Conservation (phyloP, 2,888 invertebrate genomes). For the Amphipyra berbera region DNA sequence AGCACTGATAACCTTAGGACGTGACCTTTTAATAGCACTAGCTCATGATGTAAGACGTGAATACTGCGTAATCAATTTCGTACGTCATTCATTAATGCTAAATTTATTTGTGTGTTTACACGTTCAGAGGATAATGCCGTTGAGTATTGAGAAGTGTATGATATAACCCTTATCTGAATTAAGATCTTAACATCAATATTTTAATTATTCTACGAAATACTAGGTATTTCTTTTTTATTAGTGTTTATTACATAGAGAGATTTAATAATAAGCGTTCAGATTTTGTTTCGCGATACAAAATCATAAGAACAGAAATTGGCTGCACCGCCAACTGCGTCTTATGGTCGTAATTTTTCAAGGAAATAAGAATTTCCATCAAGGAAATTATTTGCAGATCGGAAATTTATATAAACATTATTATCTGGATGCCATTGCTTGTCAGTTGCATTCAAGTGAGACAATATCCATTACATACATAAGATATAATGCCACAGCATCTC, state of each 20-base stretch:
- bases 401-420: no score
- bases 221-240: no score
- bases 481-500: no score
- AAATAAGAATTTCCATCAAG: constrained; percentile 29
- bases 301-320: background rate
- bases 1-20: constrained; percentile 13
- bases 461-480: no score
- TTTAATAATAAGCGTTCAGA: no score
- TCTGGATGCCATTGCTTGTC: no score
- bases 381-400: constrained; percentile 29
- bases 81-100: constrained; percentile 20
- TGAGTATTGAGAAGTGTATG: no score
- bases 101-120: constrained; percentile 11
- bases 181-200: no score
- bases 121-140: background rate
- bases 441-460: no score
- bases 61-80: constrained; percentile 22
- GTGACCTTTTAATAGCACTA: constrained; percentile 22
- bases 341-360: constrained; percentile 4
- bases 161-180: no score
- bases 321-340: background rate
- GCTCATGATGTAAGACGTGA: constrained; percentile 22
- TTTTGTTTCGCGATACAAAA: background rate
- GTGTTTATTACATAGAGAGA: no score
- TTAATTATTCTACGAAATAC: no score